Evolutionary conservation across 2,113 vertebrate species (phyloP).

Genomic region (Colius striatus): DNA sequence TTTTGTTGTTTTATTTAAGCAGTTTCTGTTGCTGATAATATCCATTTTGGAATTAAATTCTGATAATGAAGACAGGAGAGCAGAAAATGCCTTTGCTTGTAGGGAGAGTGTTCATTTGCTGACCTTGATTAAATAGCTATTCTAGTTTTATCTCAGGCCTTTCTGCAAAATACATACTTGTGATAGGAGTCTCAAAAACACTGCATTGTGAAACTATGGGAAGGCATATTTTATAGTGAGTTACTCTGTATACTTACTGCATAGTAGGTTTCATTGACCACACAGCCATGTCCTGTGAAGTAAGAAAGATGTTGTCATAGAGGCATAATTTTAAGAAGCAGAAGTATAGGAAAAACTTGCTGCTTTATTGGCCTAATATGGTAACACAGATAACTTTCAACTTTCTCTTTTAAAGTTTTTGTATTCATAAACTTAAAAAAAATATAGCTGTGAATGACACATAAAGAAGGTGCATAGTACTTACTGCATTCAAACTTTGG

Average conservation of each 20-base stretch:
- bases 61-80: neutral
- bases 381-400: neutral
- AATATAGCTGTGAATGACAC: neutral
- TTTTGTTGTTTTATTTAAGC: neutral
- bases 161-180: neutral
- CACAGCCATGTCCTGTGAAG: slow-evolving; percentile 47
- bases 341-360: neutral
- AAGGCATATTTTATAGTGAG: neutral
- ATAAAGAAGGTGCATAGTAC: neutral
- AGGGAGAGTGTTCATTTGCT: neutral
- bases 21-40: neutral
- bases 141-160: neutral
- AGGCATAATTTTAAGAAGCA: neutral
- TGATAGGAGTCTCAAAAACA: neutral
- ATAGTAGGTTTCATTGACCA: slow-evolving; percentile 55
- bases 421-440: neutral
- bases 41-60: neutral
- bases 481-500: slow-evolving; percentile 70
- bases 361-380: neutral
- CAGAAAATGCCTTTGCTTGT: neutral
- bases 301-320: neutral
- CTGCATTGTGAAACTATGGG: neutral
- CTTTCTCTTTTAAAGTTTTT: neutral
- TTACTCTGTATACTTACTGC: slow-evolving; percentile 50
- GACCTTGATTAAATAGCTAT: neutral